Evolutionary conservation across 2,888 invertebrate genomes (phyloP).

Genomic region (Allolobophora icterica): DNA sequence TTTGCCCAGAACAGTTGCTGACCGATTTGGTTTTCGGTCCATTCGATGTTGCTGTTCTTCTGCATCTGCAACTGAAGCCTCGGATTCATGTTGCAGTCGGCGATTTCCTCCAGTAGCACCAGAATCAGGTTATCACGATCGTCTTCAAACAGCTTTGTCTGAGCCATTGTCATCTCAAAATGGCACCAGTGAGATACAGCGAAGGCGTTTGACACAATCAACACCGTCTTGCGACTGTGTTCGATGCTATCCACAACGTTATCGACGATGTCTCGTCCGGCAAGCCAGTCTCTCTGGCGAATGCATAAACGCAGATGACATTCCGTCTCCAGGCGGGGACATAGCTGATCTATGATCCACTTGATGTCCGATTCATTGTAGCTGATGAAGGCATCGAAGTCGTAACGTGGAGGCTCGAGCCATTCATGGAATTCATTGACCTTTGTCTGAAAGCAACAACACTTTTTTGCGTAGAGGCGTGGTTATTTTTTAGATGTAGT

Average conservation of each 20-base stretch:
- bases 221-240: not conserved
- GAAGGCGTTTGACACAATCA: conserved; percentile 10
- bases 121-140: conserved; percentile 70
- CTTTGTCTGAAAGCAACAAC: no score
- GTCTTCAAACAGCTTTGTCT: conserved; percentile 67
- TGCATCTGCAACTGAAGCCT: conserved; percentile 66
- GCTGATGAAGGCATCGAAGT: conserved; percentile 76
- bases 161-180: conserved; percentile 77
- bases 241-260: conserved; percentile 62
- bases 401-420: conserved; percentile 46
- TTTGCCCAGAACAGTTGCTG: conserved; percentile 13
- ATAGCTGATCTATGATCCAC: conserved; percentile 73
- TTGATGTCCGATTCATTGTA: conserved; percentile 74
- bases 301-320: conserved; percentile 71
- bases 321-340: conserved; percentile 71
- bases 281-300: conserved; percentile 77
- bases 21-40: conserved; percentile 30
- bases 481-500: no score
- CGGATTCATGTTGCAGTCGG: conserved; percentile 69
- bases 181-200: conserved; percentile 67
- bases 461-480: no score
- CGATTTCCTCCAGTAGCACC: conserved; percentile 33
- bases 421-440: no score
- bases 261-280: conserved; percentile 75
- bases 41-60: conserved; percentile 35